phyloP scores from a whole-genome alignment of 2,113 vertebrate genomes.

The Zapornia atra region DNA sequence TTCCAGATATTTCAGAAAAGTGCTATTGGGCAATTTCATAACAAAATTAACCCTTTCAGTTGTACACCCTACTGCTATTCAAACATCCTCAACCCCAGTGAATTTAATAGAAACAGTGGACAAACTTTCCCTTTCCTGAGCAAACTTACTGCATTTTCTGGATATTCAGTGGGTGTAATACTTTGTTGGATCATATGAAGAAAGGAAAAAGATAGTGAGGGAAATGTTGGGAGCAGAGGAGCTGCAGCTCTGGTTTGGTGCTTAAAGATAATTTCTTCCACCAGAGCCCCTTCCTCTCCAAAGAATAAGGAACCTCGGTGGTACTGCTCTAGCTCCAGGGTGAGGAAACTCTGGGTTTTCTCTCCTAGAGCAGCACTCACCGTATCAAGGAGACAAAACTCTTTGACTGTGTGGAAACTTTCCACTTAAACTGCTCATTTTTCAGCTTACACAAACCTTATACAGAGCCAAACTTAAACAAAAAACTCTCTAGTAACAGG shows the following conservation, averaged over 20 bases:
- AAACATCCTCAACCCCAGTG: not conserved
- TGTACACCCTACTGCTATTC: not conserved
- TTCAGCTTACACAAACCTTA: not conserved
- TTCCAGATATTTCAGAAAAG: conserved; percentile 6
- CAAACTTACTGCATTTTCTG: not conserved
- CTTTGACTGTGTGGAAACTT: not conserved
- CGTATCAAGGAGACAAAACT: rapidly evolving
- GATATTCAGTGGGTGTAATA: not conserved
- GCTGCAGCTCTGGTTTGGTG: not conserved
- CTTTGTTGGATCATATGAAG: not conserved
- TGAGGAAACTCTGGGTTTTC: not conserved
- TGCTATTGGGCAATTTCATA: not conserved
- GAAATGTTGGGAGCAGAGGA: not conserved
- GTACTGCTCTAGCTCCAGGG: not conserved
- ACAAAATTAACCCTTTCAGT: not conserved
- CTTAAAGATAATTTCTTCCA: not conserved
- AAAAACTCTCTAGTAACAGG: no score
- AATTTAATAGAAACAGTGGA: not conserved
- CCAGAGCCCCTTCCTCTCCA: not conserved
- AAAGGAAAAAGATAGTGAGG: not conserved
- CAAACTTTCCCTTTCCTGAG: not conserved
- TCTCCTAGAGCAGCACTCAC: not conserved
- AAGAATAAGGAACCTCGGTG: not conserved
- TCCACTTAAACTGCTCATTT: not conserved
- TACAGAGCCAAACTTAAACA: not conserved